Percentiles rank a stretch among this genome's conserved stretches.
Conservation (phyloP, 2,888 invertebrate genomes). For the Caradrina kadenii region DNA sequence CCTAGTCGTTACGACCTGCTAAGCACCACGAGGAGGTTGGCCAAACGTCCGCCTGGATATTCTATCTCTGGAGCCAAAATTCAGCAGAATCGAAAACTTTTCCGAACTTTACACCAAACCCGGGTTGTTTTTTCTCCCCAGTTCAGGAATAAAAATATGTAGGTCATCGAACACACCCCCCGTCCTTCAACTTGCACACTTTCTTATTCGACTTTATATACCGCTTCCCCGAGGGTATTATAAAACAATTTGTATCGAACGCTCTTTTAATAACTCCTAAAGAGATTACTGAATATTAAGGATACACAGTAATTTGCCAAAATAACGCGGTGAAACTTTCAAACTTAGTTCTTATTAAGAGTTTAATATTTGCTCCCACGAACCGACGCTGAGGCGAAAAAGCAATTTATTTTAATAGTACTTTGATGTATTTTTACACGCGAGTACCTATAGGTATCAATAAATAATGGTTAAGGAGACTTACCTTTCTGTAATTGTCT, state of each 20-base stretch:
- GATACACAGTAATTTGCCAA: slow-evolving; percentile 50
- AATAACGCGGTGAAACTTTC: slow-evolving; percentile 58
- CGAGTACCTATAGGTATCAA: not conserved
- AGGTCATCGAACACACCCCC: slow-evolving; percentile 42
- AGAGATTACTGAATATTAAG: slow-evolving; percentile 58
- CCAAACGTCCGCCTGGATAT: slow-evolving; percentile 11
- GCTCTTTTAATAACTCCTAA: slow-evolving; percentile 61
- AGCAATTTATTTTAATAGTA: slow-evolving; percentile 50
- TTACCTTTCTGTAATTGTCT: not conserved
- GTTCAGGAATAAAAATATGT: slow-evolving; percentile 41
- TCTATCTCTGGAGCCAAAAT: not conserved
- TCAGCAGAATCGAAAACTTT: slow-evolving; percentile 16
- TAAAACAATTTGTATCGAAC: slow-evolving; percentile 66
- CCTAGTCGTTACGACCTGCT: not conserved
- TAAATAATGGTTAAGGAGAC: not conserved
- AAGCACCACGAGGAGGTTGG: slow-evolving; percentile 1
- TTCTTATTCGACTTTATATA: slow-evolving; percentile 30
- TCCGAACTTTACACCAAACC: slow-evolving; percentile 21
- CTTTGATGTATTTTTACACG: slow-evolving; percentile 24
- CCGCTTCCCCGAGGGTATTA: slow-evolving; percentile 49
- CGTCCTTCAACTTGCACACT: slow-evolving; percentile 40
- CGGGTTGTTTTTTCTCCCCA: slow-evolving; percentile 19
- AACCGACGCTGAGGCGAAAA: slow-evolving; percentile 45
- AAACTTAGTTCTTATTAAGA: slow-evolving; percentile 61
- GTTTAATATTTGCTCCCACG: slow-evolving; percentile 58